These are phyloP conservation scores for Rhagium mordax DNA, from an alignment of 2,888 invertebrate genomes.

Conservation along the genomic window DNA sequence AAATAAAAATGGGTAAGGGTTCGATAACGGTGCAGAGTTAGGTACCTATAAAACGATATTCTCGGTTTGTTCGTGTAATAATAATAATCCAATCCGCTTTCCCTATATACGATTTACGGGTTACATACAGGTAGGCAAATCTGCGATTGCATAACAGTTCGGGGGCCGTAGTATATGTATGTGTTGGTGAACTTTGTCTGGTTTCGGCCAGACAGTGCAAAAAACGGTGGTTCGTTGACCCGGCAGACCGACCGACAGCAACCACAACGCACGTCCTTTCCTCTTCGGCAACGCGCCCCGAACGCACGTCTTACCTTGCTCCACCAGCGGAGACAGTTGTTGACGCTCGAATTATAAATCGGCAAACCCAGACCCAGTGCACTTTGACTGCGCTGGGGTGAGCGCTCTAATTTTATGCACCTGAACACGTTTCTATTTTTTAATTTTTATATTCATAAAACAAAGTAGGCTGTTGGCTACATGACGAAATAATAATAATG, in stretches of 20 bases:
- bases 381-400: slow-evolving; percentile 4
- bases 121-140: slow-evolving; percentile 17
- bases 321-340: slow-evolving; percentile 1
- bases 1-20: too few species aligned
- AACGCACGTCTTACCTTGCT: slow-evolving; percentile 1
- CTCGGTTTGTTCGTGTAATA: not conserved
- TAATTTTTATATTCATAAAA: too few species aligned
- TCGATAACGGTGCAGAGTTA: too few species aligned
- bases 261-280: slow-evolving; percentile 29
- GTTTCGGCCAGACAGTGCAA: slow-evolving; percentile 56
- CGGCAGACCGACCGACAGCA: slow-evolving; percentile 39
- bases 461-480: too few species aligned
- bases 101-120: not conserved
- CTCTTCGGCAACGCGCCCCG: not conserved
- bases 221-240: slow-evolving; percentile 52
- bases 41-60: not conserved
- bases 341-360: slow-evolving; percentile 22
- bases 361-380: slow-evolving; percentile 32
- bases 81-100: not conserved
- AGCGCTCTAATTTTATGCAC: not conserved
- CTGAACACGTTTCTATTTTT: too few species aligned
- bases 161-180: slow-evolving; percentile 31
- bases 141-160: slow-evolving; percentile 30
- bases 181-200: slow-evolving; percentile 54
- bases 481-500: not conserved